Base-by-base conservation (phyloP, 2,888 invertebrate species). In the Brachypalpus laphriformis region DNA sequence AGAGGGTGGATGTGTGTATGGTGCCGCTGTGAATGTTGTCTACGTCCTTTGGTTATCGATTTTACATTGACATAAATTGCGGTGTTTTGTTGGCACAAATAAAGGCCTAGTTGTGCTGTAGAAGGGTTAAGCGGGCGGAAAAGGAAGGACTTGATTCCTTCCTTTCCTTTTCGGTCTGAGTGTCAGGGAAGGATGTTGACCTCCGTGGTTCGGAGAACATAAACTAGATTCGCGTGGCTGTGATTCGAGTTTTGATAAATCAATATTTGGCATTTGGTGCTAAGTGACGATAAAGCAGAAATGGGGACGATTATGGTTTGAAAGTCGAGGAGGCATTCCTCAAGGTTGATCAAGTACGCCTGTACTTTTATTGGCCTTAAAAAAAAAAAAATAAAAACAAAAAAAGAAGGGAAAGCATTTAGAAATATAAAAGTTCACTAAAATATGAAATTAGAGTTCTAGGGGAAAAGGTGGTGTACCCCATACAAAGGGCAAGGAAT, bases 31-130 rank as follows among this genome's bases (percentile, higher is more conserved):
- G n/a, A n/a, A n/a, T 51, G 28, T 47, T 61, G 61, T 61, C 51
- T 61, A 59, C 20, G 51, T 61, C 72, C 71, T 51, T 51, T 25
- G 14, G 54, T 9, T 74, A 74, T 74, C 16, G 74, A 74, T 74
- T 74, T 74, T 74, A 9, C 16, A 63, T 63, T 74, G 74, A 63
- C 72, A 61, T 40, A 72, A 61, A 61, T 74, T 42, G 25, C 47
- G n/a, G 61, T 40, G 18, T 28, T 54, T 56, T 45, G 20, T 47
- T 11, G 51, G 49, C 3, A 18, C n/a, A 20, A 16, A 18, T 5
- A 22, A 42, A 25, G 3, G 11, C 49, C 22, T 28, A 42, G 31
- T 22, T 14, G 18, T 40, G 51, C n/a, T n/a, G 14, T 54, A n/a
- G n/a, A 25, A 51, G 4, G 42, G 34, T 47, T 6, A 45, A 45